Conservation (phyloP, 2,797 vertebrate species). For the Varecia variegata region DNA sequence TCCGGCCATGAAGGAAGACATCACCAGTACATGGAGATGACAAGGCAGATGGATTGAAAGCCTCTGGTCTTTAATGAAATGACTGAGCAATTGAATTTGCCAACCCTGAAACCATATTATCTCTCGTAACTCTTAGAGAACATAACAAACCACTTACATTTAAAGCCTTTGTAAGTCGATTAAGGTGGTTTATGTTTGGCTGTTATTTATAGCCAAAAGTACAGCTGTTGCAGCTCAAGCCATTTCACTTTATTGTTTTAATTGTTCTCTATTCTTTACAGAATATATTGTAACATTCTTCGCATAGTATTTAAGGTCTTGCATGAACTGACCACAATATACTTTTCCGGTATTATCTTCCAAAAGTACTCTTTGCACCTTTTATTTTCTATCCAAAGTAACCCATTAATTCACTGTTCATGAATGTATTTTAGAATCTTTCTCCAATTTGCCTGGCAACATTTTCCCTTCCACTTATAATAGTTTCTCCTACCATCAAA, state of each 20-base stretch:
- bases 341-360: not conserved
- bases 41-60: not conserved
- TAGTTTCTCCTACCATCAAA: not conserved
- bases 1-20: not conserved
- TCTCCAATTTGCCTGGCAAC: not conserved
- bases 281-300: not conserved
- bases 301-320: not conserved
- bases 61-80: not conserved
- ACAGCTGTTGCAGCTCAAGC: not conserved
- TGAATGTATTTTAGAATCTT: not conserved
- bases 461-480: not conserved
- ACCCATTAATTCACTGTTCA: not conserved
- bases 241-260: not conserved
- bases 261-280: not conserved
- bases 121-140: not conserved
- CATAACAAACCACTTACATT: not conserved
- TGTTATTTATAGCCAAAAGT: not conserved
- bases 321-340: not conserved
- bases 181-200: not conserved
- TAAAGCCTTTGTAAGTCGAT: not conserved
- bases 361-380: not conserved
- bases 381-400: not conserved
- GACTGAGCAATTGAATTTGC: not conserved
- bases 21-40: not conserved
- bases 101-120: not conserved